Evolutionary conservation across 2,888 invertebrate genomes (phyloP), one percentile per base, ranked within the genome.

Genomic region (Machimus rusticus): DNA sequence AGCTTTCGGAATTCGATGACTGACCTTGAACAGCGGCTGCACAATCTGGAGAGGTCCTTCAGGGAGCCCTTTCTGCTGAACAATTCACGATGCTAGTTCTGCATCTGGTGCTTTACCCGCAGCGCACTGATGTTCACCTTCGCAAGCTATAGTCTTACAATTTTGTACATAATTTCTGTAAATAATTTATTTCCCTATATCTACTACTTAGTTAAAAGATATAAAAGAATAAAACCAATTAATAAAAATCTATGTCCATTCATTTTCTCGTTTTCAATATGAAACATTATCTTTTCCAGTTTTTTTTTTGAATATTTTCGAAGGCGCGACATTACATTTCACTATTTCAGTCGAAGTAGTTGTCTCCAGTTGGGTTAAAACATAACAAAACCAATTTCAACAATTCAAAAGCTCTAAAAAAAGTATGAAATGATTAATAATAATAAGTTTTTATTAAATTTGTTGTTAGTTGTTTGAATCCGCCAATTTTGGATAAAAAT

Each of bases 1-100:
- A 91, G 90, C 31, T 89, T 92, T 87, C 91, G 93, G 85, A 92
- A 92, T 89, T 93, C 93, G 5, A 92, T 93, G 91, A 92, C 92
- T 86, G 93, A 93, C 89, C 90, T 93, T 87, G 93, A 93, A 88
- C 91, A 92, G 87, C 91, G 93, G 8, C 89, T 93, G 51, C 92
- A 93, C 85, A 92, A 93, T 89, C 89, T 93, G 87, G 93, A 93
- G 88, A 92, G 92, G 88, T 92, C 92, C 14, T 93, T 89, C 85
- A 87, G 88, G 12, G 89, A 89, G 86, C 89, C 89, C 77, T 89
- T 93, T 90, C 91, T 91, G 74, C 91, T 92, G 0, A 87, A 91
- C 87, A 92, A 92, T 88, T 91, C 92, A 12, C 91, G 90, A 87
- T 90, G 90, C 82, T 90, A 89, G 88, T 57, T 57, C n/a, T 43